Evolutionary conservation across 2,888 invertebrate genomes (phyloP).

Genomic region (Chesias legatella): DNA sequence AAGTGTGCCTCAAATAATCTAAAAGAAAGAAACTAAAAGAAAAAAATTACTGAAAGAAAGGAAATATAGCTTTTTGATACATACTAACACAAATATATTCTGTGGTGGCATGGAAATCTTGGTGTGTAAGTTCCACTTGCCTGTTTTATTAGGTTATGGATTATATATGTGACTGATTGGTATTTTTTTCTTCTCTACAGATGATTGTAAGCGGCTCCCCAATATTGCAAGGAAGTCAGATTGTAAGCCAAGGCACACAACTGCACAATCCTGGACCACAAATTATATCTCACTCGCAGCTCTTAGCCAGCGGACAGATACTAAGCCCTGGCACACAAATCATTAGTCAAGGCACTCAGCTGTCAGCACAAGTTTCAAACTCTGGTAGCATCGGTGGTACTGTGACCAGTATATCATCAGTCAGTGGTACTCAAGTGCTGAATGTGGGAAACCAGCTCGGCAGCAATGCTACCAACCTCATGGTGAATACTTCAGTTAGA

Average conservation of each 20-base stretch:
- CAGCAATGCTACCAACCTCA: slow-evolving; percentile 54
- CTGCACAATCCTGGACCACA: slow-evolving; percentile 61
- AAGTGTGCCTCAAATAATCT: too few species aligned
- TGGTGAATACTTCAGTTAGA: slow-evolving; percentile 66
- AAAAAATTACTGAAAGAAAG: too few species aligned
- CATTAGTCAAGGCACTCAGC: slow-evolving; percentile 70
- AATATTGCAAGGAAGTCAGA: slow-evolving; percentile 66
- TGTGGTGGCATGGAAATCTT: too few species aligned
- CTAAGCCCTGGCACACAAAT: slow-evolving; percentile 67
- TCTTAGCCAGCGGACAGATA: slow-evolving; percentile 31
- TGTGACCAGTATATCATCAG: slow-evolving; percentile 50
- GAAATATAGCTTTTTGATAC: too few species aligned
- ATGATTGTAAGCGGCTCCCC: slow-evolving; percentile 71
- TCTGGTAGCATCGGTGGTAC: slow-evolving; percentile 46
- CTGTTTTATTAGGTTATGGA: too few species aligned
- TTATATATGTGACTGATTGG: too few species aligned
- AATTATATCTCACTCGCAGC: slow-evolving; percentile 64
- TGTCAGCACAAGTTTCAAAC: slow-evolving; percentile 52
- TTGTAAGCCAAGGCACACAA: slow-evolving; percentile 69
- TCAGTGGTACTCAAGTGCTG: slow-evolving; percentile 57
- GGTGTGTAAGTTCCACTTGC: too few species aligned
- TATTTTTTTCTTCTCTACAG: slow-evolving; percentile 55
- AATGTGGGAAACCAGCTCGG: slow-evolving; percentile 65
- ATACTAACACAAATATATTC: too few species aligned
- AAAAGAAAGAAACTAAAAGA: too few species aligned